Base-by-base conservation (phyloP, 1,140 invertebrate species). In the Drosophila athabasca region DNA sequence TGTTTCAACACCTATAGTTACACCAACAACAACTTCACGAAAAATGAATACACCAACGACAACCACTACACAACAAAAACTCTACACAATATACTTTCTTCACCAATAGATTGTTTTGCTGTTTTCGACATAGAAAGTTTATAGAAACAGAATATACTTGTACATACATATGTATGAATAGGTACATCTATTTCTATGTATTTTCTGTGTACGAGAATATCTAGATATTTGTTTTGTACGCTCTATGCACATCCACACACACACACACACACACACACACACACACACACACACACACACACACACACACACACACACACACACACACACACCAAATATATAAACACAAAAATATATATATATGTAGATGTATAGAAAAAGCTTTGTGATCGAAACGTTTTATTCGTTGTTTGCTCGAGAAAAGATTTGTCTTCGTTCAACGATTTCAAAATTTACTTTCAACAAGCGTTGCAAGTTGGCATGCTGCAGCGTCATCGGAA, bases 401-500 rank as follows among this genome's bases (percentile, higher is more conserved):
- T 53, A 41, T 58, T 60, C 29, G 62, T 58, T 52, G 31, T 60
- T 52, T 43, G 54, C 68, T 62, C 62, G 11, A 62, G 49, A 49
- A 62, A 61, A 41, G 51, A 55, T 48, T 75, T 71, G 49, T 67
- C 45, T 62, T 49, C 26, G 24, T 58, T 49, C 44, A 46, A 53
- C 24, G 54, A 35, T 74, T 54, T 35, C 0, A 55, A 52, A 60
- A 74, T 75, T 35, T 66, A 73, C 71, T 74, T 75, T 60, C 45
- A 55, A 75, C 73, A 61, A 50, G 60, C 45, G 52, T 58, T 80
- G 81, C 76, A 83, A 62, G 35, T 39, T 8, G 52, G 39, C 46
- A 57, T 55, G 57, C 49, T 84, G 81, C 81, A 80, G 73, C 81
- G 81, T 84, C 80, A 84, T 84, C 60, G 22, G 51, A 48, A 51